A percentile compares a stretch with the other conserved stretches of the same genome.
phyloP scores from a whole-genome alignment of 2,113 vertebrate species.

The Bagarius yarrelli region DNA sequence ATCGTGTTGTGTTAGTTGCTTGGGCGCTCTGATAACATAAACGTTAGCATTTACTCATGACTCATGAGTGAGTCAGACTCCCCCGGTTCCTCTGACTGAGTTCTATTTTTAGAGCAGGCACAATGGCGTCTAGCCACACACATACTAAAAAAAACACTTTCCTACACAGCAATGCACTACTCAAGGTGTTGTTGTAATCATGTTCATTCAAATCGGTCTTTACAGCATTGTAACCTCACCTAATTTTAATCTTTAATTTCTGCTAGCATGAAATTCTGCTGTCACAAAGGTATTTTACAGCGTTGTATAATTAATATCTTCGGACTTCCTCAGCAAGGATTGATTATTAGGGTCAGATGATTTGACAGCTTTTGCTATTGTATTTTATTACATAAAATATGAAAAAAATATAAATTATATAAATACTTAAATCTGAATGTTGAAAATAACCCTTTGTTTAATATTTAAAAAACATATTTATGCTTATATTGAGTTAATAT shows the following conservation, averaged over 20 bases:
- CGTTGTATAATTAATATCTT: not conserved
- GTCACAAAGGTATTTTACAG: not conserved
- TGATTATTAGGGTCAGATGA: no score
- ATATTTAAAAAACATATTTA: no score
- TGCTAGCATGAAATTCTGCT: no score
- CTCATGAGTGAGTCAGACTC: slow-evolving; percentile 57
- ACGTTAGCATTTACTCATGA: slow-evolving; percentile 31
- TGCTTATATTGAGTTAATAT: no score
- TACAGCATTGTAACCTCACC: not conserved
- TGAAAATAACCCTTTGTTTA: no score
- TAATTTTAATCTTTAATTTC: not conserved
- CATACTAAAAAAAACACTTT: slow-evolving; percentile 20
- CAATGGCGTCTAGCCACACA: slow-evolving; percentile 30
- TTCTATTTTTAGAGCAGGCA: slow-evolving; percentile 56
- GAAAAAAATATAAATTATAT: no score
- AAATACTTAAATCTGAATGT: no score
- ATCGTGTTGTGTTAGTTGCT: slow-evolving; percentile 19
- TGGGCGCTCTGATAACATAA: slow-evolving; percentile 18
- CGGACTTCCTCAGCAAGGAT: not conserved
- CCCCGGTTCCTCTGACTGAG: slow-evolving; percentile 36
- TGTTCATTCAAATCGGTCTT: not conserved
- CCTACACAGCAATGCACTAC: not conserved
- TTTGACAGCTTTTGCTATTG: no score
- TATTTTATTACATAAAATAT: no score
- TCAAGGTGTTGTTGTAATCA: not conserved